Evolutionary conservation across 2,888 invertebrate species (phyloP), one percentile per base, ranked within the genome.

Genomic region (Amblyjoppa fuscipennis): DNA sequence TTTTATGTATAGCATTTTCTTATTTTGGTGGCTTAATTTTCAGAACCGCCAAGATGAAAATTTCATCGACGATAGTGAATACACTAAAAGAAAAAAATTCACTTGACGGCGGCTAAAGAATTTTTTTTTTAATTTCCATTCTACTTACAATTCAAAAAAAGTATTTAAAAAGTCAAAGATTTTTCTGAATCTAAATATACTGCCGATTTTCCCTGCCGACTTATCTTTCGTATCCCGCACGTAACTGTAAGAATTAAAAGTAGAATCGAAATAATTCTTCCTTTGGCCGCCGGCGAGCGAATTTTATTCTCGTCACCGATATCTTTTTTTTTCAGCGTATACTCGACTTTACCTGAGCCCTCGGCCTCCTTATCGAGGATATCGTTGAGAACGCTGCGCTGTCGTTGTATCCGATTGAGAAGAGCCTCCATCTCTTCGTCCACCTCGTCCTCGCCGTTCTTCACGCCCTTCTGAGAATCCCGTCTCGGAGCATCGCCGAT

Each of bases 371-470:
- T 95, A 91, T 95, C 95, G 84, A 96, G 94, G 90, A 97, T 96
- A 94, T 97, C 96, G 89, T 96, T 96, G 90, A 97, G 95, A 90
- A 96, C 95, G 94, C 96, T 96, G 93, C 97, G 95, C 93, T 97
- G 97, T 90, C 95, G 95, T 93, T 96, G 95, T 88, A 96, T 96
- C 90, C 96, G 95, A 93, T 94, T 95, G 70, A 97, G 94, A 81
- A 97, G 94, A 83, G 95, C 96, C 93, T 96, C 96, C 90, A 96
- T 93, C 89, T 95, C 96, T 78, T 95, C 95, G 90, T 96, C 96
- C 20, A 94, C 93, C 78, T 94, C 95, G 81, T 96, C 96, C 83
- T 95, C 96, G 83, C 94, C 94, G 13, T 95, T 94, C 68, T 84
- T 81, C 38, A 88, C 84, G 16, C 90, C 91, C 76, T 88, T 89